Conservation (phyloP, 2,797 vertebrate species). For the Borostomias antarcticus region DNA sequence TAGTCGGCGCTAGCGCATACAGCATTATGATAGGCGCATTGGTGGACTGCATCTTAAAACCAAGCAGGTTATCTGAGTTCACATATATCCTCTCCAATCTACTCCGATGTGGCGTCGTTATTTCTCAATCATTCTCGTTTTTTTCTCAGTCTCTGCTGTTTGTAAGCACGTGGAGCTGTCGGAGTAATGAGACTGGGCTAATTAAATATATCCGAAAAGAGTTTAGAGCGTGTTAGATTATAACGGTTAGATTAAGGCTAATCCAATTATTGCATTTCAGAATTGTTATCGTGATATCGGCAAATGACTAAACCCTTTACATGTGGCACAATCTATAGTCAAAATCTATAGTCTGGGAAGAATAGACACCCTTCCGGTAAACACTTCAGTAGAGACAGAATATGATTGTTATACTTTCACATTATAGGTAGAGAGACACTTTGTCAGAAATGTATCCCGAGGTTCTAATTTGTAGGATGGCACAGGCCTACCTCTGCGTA, state of each 20-base stretch:
- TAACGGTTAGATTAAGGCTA: not conserved
- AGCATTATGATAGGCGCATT: not conserved
- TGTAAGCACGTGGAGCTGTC: not conserved
- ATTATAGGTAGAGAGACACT: not conserved
- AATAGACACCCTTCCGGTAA: no score
- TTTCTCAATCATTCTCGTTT: not conserved
- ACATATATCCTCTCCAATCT: not conserved
- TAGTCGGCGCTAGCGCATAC: conserved; percentile 47
- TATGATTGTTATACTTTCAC: no score
- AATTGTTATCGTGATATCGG: not conserved
- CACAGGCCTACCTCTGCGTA: not conserved
- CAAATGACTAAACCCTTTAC: not conserved
- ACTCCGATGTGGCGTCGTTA: not conserved
- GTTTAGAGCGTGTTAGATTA: not conserved
- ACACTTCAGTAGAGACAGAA: not conserved
- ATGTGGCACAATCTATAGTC: not conserved
- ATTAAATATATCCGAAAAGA: not conserved
- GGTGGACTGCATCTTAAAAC: not conserved
- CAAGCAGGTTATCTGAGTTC: not conserved
- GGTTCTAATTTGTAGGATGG: not conserved
- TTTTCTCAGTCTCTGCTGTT: not conserved
- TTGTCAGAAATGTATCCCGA: not conserved
- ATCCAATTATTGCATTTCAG: not conserved
- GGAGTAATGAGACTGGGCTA: not conserved
- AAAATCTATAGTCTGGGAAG: no score